These are phyloP conservation scores for Argyrosomus regius DNA, from an alignment of 2,797 vertebrate genomes.

Conservation along the genomic window DNA sequence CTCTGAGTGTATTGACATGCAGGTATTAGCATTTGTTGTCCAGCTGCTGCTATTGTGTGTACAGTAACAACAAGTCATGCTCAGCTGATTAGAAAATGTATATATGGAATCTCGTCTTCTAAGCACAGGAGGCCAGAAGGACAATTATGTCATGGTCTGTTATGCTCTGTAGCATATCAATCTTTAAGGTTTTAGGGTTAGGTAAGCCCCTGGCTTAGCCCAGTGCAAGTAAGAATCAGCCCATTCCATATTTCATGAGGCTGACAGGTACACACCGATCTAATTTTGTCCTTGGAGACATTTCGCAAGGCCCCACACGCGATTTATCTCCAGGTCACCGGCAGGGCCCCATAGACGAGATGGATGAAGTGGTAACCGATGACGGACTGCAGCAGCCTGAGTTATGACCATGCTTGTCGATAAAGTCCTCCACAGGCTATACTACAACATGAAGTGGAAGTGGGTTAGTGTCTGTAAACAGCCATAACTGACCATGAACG, in stretches of 20 bases:
- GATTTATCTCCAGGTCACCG: constrained; percentile 82
- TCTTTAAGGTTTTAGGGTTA: constrained; percentile 41
- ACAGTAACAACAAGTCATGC: neutral
- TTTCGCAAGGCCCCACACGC: constrained; percentile 63
- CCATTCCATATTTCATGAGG: constrained; percentile 81
- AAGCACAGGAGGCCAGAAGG: constrained; percentile 4
- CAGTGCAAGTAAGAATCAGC: constrained; percentile 43
- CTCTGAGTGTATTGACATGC: constrained; percentile 42
- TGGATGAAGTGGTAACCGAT: constrained; percentile 78
- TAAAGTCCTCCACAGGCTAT: constrained; percentile 64
- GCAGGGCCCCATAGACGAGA: constrained; percentile 69
- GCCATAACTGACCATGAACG: constrained; percentile 67
- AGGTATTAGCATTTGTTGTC: constrained; percentile 53
- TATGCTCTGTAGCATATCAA: constrained; percentile 30
- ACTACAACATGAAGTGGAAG: constrained; percentile 42
- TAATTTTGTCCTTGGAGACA: constrained; percentile 85
- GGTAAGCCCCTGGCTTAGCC: constrained; percentile 62
- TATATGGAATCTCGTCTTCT: neutral
- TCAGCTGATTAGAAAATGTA: constrained; percentile 8
- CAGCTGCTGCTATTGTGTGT: constrained; percentile 22
- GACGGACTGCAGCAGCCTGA: constrained; percentile 63
- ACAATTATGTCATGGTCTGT: constrained; percentile 11
- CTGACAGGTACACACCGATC: constrained; percentile 81
- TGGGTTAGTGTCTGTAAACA: constrained; percentile 60
- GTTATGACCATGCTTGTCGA: constrained; percentile 69